Base-by-base conservation (phyloP, 2,888 invertebrate genomes). In the Schrankia costaestrigalis region DNA sequence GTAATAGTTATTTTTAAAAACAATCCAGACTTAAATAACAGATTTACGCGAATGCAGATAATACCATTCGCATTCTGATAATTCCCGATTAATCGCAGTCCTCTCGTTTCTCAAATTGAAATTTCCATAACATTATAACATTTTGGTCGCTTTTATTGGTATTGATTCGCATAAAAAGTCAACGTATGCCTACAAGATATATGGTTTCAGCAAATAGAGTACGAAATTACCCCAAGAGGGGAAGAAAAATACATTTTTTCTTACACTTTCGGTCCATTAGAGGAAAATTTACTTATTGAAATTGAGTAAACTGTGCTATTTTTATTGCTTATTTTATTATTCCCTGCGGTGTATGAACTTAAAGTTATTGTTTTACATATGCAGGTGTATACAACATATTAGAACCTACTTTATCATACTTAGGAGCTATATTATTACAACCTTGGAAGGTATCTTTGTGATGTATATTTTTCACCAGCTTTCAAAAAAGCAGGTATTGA, bases 81-180 rank as follows among this genome's bases (percentile, higher is more conserved):
- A 15, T 31, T 29, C 32, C 35, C 41, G 40, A 41, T 45, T 49
- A 36, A 35, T 44, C 38, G 17, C 38, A 29, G 31, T 40, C 28
- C 25, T 29, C 24, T 19, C 32, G 46, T 48, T 37, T 36, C 31
- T 38, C 36, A 32, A 52, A 49, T 42, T 44, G 30, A 33, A 41
- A 55, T 55, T 42, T 47, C 33, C 54, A 46, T 56, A 41, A 38
- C 50, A 46, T 55, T 41, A 46, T 30, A 14, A 33, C 32, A 14
- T 23, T 22, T 25, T 28, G 17, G 26, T 15, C 31, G 33, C 27
- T 46, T 50, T 56, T 46, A 56, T 44, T 53, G 39, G 34, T 40
- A 47, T 56, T 38, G 41, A 53, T 47, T 46, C 46, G 13, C 37
- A 46, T 52, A 46, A 49, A 52, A 42, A 36, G 32, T 44, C 39